These are phyloP conservation scores for Cyprinodon variegatus DNA, from an alignment of 2,113 vertebrate species.

Conservation along the genomic window DNA sequence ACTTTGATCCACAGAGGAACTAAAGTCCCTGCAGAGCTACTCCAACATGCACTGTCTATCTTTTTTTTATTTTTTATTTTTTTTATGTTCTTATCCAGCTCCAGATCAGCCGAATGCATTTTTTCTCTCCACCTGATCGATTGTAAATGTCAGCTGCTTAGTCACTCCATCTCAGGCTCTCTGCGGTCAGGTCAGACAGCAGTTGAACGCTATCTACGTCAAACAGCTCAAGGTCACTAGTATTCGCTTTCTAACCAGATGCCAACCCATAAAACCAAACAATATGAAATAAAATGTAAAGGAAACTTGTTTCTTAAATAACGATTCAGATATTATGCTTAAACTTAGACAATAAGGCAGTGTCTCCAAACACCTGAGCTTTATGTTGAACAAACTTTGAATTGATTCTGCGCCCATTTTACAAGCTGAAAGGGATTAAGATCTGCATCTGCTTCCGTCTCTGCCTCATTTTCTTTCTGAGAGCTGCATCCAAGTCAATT, in stretches of 20 bases:
- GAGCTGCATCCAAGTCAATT: conserved; percentile 45
- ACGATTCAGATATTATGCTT: background rate
- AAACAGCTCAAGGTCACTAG: too few relatives aligned
- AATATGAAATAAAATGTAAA: too few relatives aligned
- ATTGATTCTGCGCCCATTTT: background rate
- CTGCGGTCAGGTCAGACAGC: background rate
- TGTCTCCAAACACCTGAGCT: background rate
- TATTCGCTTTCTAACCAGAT: too few relatives aligned
- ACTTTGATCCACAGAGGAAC: too few relatives aligned
- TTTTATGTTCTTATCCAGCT: background rate
- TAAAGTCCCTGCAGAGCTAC: too few relatives aligned
- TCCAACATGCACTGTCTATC: too few relatives aligned
- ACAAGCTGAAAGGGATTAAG: conserved; percentile 1
- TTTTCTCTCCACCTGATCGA: background rate
- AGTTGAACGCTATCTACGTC: background rate
- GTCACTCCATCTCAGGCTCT: background rate
- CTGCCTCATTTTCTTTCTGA: conserved; percentile 31
- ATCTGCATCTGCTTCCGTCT: conserved; percentile 4
- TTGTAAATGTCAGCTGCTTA: background rate
- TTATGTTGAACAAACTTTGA: conserved; percentile 1
- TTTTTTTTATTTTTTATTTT: too few relatives aligned
- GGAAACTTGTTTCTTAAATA: background rate
- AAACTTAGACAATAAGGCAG: background rate
- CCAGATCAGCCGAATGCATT: background rate
- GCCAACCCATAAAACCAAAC: too few relatives aligned